Evolutionary conservation across 92 coral and sea anemone species (phyloP).

Genomic region (Pocillopora grandis): DNA sequence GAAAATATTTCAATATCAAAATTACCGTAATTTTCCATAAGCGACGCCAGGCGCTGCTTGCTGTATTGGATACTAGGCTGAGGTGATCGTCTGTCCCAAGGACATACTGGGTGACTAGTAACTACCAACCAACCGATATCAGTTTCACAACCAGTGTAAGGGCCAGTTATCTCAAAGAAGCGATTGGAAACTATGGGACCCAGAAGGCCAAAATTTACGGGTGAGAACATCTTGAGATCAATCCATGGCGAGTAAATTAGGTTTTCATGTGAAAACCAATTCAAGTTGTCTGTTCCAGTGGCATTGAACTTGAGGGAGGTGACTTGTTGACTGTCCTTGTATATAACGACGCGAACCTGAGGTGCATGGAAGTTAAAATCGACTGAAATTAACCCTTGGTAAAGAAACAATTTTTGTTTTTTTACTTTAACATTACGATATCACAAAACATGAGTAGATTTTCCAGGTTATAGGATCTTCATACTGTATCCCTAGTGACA

Average conservation of each 20-base stretch:
- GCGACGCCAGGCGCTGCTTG: background rate
- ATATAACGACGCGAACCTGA: background rate
- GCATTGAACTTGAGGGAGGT: background rate
- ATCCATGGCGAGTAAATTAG: background rate
- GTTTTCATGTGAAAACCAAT: slow-evolving; percentile 4
- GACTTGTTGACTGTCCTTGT: background rate
- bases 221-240: background rate
- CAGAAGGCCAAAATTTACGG: no score
- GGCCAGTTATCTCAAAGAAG: background rate
- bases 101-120: background rate
- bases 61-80: background rate
- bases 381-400: no score
- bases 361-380: background rate
- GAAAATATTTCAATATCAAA: background rate
- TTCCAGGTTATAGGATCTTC: no score
- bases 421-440: no score
- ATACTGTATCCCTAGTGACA: no score
- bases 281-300: background rate
- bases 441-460: no score
- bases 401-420: no score
- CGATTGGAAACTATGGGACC: background rate
- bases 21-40: background rate
- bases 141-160: background rate
- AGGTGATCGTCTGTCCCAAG: background rate
- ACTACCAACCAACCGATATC: background rate